A percentile compares a stretch with the other conserved stretches of the same genome.
phyloP scores from a whole-genome alignment of 2,888 invertebrate species.

The Mythimna albipuncta region DNA sequence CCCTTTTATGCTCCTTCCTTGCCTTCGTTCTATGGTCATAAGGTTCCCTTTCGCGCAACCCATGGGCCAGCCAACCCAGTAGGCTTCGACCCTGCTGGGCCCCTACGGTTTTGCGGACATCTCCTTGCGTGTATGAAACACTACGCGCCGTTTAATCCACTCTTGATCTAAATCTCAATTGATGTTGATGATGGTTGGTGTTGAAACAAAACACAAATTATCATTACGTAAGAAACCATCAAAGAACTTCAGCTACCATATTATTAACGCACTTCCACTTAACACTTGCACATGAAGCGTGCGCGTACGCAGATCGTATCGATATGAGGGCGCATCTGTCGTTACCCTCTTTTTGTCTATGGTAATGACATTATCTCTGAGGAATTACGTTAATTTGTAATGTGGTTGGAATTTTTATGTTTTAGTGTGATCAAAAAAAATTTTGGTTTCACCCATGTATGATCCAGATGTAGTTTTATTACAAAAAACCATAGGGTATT shows the following conservation, averaged over 20 bases:
- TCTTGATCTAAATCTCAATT: no score
- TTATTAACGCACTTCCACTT: constrained; percentile 61
- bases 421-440: constrained; percentile 2
- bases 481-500: no score
- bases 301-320: constrained; percentile 71
- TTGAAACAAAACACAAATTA: background rate
- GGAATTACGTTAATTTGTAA: constrained; percentile 48
- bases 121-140: no score
- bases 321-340: constrained; percentile 77
- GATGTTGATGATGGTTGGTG: no score
- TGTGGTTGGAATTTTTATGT: constrained; percentile 31
- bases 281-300: constrained; percentile 69
- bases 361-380: constrained; percentile 59
- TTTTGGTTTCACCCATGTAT: background rate
- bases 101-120: no score
- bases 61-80: no score
- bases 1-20: no score
- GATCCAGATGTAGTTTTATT: no score
- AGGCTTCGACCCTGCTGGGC: no score
- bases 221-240: background rate
- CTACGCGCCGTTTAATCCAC: no score
- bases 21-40: no score
- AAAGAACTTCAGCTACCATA: background rate
- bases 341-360: constrained; percentile 58
- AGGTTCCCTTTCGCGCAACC: no score